Evolutionary conservation across 2,797 vertebrate species (phyloP).

Genomic region (Synanceia verrucosa): DNA sequence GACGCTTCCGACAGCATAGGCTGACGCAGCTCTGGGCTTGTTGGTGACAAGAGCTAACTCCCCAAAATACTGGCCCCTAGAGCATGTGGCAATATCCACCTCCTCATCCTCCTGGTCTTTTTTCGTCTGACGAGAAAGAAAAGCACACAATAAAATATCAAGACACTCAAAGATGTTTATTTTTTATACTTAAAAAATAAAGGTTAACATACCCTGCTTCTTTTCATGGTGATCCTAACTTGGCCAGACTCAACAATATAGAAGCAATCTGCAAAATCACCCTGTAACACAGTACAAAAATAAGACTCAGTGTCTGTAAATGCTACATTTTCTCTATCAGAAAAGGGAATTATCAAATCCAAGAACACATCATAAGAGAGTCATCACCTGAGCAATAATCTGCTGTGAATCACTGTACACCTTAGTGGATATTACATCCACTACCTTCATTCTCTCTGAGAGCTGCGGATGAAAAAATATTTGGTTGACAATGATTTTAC

Average conservation of each 20-base stretch:
- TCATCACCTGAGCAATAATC: slow-evolving; percentile 96
- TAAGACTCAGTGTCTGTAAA: not conserved
- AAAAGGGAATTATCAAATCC: not conserved
- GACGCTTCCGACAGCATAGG: slow-evolving; percentile 94
- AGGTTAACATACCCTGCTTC: slow-evolving; percentile 88
- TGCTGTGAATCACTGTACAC: slow-evolving; percentile 92
- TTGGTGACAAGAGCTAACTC: slow-evolving; percentile 98
- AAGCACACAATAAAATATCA: slow-evolving; percentile 5
- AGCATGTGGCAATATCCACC: slow-evolving; percentile 92
- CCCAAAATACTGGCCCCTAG: slow-evolving; percentile 97
- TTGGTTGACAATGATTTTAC: slow-evolving; percentile 10
- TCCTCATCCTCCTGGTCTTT: slow-evolving; percentile 87
- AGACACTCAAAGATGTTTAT: not conserved
- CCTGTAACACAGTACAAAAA: slow-evolving; percentile 77
- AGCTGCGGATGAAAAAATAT: slow-evolving; percentile 78
- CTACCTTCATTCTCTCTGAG: slow-evolving; percentile 98
- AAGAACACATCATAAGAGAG: not conserved
- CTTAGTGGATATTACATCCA: slow-evolving; percentile 95
- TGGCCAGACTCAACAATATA: slow-evolving; percentile 99
- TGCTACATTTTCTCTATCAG: not conserved
- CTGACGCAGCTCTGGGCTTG: slow-evolving; percentile 97
- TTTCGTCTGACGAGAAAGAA: slow-evolving; percentile 77
- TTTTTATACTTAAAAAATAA: not conserved
- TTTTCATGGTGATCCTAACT: slow-evolving; percentile 97
- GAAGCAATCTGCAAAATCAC: slow-evolving; percentile 95